Base-by-base conservation (phyloP, 2,888 invertebrate species). In the Tuta absoluta region DNA sequence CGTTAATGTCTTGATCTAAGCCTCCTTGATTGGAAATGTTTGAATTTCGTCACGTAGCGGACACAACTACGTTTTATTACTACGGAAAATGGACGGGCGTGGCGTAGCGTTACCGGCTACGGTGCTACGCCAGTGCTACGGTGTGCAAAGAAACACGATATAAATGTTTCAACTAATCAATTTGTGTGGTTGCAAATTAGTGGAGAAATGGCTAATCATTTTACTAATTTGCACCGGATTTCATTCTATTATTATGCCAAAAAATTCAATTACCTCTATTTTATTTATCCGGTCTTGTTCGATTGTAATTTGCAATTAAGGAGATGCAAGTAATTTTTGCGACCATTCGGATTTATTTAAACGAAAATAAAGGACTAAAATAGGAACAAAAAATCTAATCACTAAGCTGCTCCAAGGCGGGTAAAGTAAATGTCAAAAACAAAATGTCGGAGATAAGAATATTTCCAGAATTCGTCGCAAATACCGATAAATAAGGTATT, bases 1-100 rank as follows among this genome's bases (percentile, higher is more conserved):
- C 10, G n/a, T 58, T 58, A 58, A 58, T 38, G 58, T 14, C 58
- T 58, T 58, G 23, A 58, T 58, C 58, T 19, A 38, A 58, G 38
- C 17, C 58, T 38, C 38, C 24, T 37, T 58, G 58, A 58, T 58
- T 58, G 21, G 58, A 33, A 19, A 10, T 21, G 58, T 21, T 38
- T 33, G 58, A 33, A 58, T 58, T 33, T 38, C 38, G 21, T 58
- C 58, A 58, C 58, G 58, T 58, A 58, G 21, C 17, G n/a, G 21
- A 58, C 38, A 33, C 37, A n/a, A 5, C 19, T 56, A 56, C 56
- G 56, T 33, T 56, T 56, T 56, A 56, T 33, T 28, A 33, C 56
- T 14, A 12, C 14, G 28, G 33, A 33, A 33, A 56, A 56, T 56
- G 56, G 56, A n/a, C 33, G 33, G 56, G 28, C 56, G 56, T 7